A percentile compares a stretch with the other conserved stretches of the same genome.
These are phyloP conservation scores for Drosophila fungiperda DNA, from an alignment of 2,888 invertebrate genomes.

Conservation along the genomic window DNA sequence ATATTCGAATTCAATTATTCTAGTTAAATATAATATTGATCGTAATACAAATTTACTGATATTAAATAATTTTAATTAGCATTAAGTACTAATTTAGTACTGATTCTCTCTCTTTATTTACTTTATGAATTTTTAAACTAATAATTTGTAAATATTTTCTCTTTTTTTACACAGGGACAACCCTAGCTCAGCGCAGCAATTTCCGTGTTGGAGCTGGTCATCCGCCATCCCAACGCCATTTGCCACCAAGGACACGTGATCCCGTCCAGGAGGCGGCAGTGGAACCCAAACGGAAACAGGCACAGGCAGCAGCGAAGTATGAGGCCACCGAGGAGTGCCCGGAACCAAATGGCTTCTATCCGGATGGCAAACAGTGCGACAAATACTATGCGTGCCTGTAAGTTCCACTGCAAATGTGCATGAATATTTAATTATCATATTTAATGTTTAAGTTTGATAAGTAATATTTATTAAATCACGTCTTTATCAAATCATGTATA, in stretches of 20 bases:
- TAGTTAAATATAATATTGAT: not conserved
- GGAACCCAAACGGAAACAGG: conserved; percentile 65
- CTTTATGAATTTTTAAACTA: not conserved
- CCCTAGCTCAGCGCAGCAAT: conserved; percentile 74
- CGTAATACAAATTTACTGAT: not conserved
- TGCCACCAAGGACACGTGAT: conserved; percentile 76
- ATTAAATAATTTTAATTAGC: not conserved
- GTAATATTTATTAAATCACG: not conserved
- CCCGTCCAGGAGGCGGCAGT: conserved; percentile 68
- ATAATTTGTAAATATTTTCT: not conserved
- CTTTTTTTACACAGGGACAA: conserved; percentile 62
- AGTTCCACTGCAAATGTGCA: conserved; percentile 47
- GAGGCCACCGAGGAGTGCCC: conserved; percentile 90
- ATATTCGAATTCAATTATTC: not conserved
- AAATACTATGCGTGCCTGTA: conserved; percentile 93
- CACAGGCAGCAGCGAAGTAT: conserved; percentile 84
- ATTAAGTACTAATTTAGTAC: not conserved
- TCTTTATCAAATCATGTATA: not conserved
- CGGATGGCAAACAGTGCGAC: conserved; percentile 94
- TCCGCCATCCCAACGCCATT: conserved; percentile 79
- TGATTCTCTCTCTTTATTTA: not conserved
- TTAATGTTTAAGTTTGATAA: not conserved
- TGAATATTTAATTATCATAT: not conserved
- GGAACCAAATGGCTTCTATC: conserved; percentile 92
- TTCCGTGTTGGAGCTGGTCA: conserved; percentile 78